phyloP scores from a whole-genome alignment of 1,140 invertebrate genomes.

The Nymphalis io region DNA sequence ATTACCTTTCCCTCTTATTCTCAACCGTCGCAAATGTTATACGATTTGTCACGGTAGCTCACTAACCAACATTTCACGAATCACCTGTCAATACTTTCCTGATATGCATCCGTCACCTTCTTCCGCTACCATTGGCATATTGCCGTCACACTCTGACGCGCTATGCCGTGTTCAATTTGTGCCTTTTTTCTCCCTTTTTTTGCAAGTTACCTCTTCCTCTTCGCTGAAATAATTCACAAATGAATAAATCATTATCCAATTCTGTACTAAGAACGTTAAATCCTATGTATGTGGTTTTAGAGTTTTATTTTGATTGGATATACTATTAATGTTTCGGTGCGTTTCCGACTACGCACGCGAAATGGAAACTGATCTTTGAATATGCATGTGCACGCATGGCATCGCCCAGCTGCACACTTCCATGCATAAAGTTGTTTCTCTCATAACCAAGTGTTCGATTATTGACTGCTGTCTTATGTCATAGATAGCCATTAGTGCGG shows the following conservation, averaged over 20 bases:
- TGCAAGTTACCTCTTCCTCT: slow-evolving; percentile 64
- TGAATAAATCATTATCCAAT: slow-evolving; percentile 62
- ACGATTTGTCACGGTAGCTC: slow-evolving; percentile 54
- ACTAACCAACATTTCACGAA: slow-evolving; percentile 48
- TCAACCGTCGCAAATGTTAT: slow-evolving; percentile 37
- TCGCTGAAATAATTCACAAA: slow-evolving; percentile 65
- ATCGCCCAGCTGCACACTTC: slow-evolving; percentile 57
- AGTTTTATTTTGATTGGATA: slow-evolving; percentile 52
- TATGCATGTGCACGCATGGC: slow-evolving; percentile 70
- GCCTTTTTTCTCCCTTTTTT: slow-evolving; percentile 54
- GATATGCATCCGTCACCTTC: slow-evolving; percentile 55
- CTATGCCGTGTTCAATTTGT: slow-evolving; percentile 50
- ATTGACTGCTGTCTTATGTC: slow-evolving; percentile 10
- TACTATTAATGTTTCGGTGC: slow-evolving; percentile 43
- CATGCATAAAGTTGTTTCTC: slow-evolving; percentile 45
- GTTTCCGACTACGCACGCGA: slow-evolving; percentile 75
- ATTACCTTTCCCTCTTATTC: slow-evolving; percentile 42
- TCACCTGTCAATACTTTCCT: slow-evolving; percentile 53
- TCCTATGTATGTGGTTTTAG: slow-evolving; percentile 37
- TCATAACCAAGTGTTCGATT: slow-evolving; percentile 16
- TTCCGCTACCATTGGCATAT: slow-evolving; percentile 55
- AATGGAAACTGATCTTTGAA: slow-evolving; percentile 78
- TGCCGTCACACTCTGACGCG: slow-evolving; percentile 65
- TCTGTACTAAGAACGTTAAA: slow-evolving; percentile 13
- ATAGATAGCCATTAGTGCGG: slow-evolving; percentile 35